These are phyloP conservation scores for Chondrilla cf. caribensis DNA, from an alignment of 37 sponge, comb jelly and placozoan species.

Conservation along the genomic window DNA sequence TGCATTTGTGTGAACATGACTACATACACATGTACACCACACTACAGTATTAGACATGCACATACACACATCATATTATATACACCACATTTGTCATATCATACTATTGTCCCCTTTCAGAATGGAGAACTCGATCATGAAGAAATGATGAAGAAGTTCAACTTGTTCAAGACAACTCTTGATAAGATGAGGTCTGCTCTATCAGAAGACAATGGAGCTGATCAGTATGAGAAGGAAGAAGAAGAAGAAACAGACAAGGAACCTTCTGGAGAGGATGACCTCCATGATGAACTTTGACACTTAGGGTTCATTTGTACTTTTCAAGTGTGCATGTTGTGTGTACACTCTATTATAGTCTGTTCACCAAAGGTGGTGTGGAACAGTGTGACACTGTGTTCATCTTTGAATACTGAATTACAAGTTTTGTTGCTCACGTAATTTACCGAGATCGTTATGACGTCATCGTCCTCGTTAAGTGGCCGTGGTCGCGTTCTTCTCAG, in stretches of 20 bases:
- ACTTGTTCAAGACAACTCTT: neutral
- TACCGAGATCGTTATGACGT: no score
- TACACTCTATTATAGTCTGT: no score
- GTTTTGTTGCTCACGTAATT: no score
- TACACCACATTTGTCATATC: neutral
- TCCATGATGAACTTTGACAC: neutral
- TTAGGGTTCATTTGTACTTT: no score
- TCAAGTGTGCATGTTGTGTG: neutral
- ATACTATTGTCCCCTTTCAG: neutral
- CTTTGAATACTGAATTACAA: no score
- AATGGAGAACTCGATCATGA: neutral
- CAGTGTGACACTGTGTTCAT: no score
- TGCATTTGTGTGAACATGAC: no score
- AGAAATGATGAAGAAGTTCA: neutral
- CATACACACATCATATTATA: no score
- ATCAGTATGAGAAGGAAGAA: neutral
- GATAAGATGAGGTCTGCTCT: neutral
- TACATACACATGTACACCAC: no score
- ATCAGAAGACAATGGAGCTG: neutral
- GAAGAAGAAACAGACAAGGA: neutral
- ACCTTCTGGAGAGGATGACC: neutral
- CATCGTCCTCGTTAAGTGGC: no score
- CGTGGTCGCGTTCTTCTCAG: no score
- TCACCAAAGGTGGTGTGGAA: neutral
- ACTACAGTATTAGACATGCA: no score